Evolutionary conservation across 2,113 vertebrate genomes (phyloP).

Genomic region (Leptobrachium ailaonicum): DNA sequence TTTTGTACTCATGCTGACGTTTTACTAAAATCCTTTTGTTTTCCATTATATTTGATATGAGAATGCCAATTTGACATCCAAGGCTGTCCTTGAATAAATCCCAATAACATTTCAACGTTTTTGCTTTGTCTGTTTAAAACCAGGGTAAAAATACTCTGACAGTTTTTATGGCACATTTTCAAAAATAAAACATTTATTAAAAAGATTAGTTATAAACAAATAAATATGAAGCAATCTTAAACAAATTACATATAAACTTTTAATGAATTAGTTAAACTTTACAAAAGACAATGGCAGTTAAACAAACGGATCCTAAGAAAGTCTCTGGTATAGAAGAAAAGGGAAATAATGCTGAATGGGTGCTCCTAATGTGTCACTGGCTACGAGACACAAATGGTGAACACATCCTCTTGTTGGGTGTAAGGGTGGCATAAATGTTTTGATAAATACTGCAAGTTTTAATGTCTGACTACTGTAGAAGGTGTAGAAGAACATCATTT

Average conservation of each 20-base stretch:
- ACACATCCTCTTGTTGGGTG: conserved; percentile 72
- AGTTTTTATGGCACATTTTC: neutral
- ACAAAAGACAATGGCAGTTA: conserved; percentile 85
- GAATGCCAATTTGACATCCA: too few relatives aligned
- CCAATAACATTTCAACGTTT: too few relatives aligned
- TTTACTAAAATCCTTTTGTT: too few relatives aligned
- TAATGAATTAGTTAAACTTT: conserved; percentile 81
- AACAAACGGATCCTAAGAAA: conserved; percentile 82
- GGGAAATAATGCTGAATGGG: conserved; percentile 55
- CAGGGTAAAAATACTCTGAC: too few relatives aligned
- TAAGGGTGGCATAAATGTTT: conserved; percentile 67
- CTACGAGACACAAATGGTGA: conserved; percentile 63
- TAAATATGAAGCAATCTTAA: conserved; percentile 42
- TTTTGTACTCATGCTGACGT: too few relatives aligned
- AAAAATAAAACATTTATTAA: conserved; percentile 11
- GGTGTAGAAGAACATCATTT: conserved; percentile 63
- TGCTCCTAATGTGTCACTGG: conserved; percentile 60
- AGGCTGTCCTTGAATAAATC: too few relatives aligned
- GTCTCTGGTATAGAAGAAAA: conserved; percentile 56
- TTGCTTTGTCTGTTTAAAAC: too few relatives aligned
- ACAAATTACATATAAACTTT: conserved; percentile 92
- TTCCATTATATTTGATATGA: too few relatives aligned
- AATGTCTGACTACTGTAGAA: conserved; percentile 58
- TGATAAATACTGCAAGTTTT: conserved; percentile 72
- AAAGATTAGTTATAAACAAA: conserved; percentile 9